Evolutionary conservation across 2,797 vertebrate species (phyloP).

Genomic region (Momotus momota): DNA sequence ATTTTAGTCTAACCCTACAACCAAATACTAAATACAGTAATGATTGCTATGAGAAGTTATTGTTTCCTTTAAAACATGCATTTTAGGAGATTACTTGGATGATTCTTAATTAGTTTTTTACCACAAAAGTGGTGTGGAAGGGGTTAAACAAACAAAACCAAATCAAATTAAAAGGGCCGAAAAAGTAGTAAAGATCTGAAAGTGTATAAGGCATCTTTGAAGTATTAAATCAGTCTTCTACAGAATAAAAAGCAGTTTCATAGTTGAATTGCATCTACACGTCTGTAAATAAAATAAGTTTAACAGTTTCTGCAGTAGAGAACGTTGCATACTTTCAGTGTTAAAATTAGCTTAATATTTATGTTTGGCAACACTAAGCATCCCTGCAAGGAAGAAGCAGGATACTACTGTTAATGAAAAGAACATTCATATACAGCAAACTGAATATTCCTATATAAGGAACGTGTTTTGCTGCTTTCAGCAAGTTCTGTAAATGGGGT

Average conservation of each 20-base stretch:
- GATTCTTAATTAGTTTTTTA: constrained; percentile 17
- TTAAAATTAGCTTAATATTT: constrained; percentile 62
- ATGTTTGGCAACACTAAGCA: constrained; percentile 20
- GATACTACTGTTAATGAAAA: not conserved
- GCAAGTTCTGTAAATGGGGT: not conserved
- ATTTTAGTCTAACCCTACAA: not conserved
- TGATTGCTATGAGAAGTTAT: not conserved
- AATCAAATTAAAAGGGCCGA: constrained; percentile 42
- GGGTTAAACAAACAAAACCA: not conserved
- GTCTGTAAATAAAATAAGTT: constrained; percentile 63
- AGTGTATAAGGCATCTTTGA: constrained; percentile 38
- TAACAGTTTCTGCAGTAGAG: constrained; percentile 12
- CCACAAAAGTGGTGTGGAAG: not conserved
- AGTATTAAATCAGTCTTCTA: constrained; percentile 31
- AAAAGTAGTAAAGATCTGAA: constrained; percentile 36
- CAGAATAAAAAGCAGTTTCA: constrained; percentile 40
- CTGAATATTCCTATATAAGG: not conserved
- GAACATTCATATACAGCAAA: not conserved
- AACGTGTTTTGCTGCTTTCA: not conserved
- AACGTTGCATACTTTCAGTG: constrained; percentile 4
- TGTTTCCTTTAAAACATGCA: not conserved
- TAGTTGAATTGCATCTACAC: constrained; percentile 42
- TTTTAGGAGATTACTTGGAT: not conserved
- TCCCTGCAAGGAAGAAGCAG: not conserved
- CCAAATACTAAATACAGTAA: not conserved